These are phyloP conservation scores for Crocidura indochinensis DNA, from an alignment of 2,797 vertebrate species.

Conservation along the genomic window DNA sequence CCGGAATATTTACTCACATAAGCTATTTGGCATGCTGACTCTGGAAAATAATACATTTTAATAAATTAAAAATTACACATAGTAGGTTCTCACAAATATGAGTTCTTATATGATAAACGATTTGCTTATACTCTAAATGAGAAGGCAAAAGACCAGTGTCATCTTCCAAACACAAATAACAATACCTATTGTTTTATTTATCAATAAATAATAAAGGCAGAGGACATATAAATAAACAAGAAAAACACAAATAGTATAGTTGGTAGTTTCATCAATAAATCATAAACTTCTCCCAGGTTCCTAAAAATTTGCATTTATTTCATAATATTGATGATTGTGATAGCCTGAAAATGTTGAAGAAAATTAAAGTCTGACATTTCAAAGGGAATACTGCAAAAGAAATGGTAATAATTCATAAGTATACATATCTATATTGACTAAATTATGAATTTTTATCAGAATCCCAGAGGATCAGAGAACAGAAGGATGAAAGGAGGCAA, in stretches of 20 bases:
- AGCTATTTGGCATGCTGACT: background rate
- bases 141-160: background rate
- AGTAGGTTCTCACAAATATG: background rate
- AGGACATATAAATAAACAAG: constrained; percentile 59
- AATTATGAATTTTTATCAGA: constrained; percentile 32
- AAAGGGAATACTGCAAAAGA: constrained; percentile 34
- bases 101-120: constrained; percentile 38
- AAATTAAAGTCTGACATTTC: constrained; percentile 50
- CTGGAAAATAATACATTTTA: background rate
- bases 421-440: constrained; percentile 3
- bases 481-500: background rate
- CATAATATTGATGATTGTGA: constrained; percentile 13
- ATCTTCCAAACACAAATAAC: constrained; percentile 30
- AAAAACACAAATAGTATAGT: constrained; percentile 61
- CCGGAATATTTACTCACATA: background rate
- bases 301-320: constrained; percentile 64
- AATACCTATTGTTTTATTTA: constrained; percentile 45
- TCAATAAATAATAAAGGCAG: constrained; percentile 69
- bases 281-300: constrained; percentile 38
- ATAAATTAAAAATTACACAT: background rate
- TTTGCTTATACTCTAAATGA: background rate
- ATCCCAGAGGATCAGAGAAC: background rate
- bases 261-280: constrained; percentile 66
- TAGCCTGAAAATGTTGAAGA: background rate
- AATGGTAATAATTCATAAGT: constrained; percentile 51